Percentiles rank a stretch among this genome's conserved stretches.
Conservation (phyloP, 2,888 invertebrate species). For the Strigamia maritima region DNA sequence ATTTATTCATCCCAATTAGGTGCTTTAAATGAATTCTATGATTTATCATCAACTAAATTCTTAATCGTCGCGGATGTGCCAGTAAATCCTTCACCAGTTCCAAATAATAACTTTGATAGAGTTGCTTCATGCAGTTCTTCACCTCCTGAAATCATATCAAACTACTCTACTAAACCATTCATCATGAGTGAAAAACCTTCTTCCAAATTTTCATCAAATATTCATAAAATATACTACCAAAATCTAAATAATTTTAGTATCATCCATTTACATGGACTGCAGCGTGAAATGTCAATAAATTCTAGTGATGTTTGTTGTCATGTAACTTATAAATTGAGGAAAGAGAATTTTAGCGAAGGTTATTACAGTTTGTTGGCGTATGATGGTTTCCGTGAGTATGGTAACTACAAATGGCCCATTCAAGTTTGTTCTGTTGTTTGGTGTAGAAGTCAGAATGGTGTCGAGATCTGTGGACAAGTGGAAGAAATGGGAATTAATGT, state of each 20-base stretch:
- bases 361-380: not conserved
- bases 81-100: slow-evolving; percentile 2
- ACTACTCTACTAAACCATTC: not conserved
- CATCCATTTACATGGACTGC: slow-evolving; percentile 36
- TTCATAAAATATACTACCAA: slow-evolving; percentile 8
- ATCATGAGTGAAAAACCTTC: not conserved
- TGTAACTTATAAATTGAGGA: slow-evolving; percentile 42
- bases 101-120: not conserved
- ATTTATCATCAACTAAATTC: slow-evolving; percentile 46
- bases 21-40: slow-evolving; percentile 47
- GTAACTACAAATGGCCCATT: not conserved
- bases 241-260: not conserved
- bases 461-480: not conserved
- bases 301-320: slow-evolving; percentile 45
- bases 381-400: not conserved
- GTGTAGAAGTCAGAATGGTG: not conserved
- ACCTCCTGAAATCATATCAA: not conserved
- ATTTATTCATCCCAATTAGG: slow-evolving; percentile 64
- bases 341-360: not conserved
- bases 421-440: not conserved
- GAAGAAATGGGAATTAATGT: not conserved
- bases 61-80: slow-evolving; percentile 46
- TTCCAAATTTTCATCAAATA: not conserved
- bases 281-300: slow-evolving; percentile 41
- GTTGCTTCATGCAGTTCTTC: not conserved